A percentile compares a stretch with the other conserved stretches of the same genome.
phyloP scores from a whole-genome alignment of 2,888 invertebrate genomes.

The Drosophila colorata region DNA sequence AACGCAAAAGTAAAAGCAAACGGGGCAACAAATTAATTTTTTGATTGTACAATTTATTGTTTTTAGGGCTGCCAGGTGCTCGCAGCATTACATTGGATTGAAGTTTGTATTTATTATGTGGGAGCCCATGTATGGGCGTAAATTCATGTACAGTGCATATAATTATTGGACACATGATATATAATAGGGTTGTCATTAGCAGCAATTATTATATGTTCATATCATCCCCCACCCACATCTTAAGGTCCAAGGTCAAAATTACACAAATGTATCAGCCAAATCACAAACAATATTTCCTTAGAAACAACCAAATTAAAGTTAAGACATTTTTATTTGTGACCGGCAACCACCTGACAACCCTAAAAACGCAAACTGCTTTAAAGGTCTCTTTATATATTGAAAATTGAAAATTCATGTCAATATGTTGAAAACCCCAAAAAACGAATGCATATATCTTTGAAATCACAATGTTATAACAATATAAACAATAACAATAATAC shows the following conservation, averaged over 20 bases:
- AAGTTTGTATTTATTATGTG: background rate
- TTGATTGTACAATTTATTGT: conserved; percentile 62
- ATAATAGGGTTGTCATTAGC: conserved; percentile 53
- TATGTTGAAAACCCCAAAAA: conserved; percentile 3
- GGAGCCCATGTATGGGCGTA: background rate
- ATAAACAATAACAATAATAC: conserved; percentile 13
- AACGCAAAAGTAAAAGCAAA: conserved; percentile 38
- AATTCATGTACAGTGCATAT: background rate
- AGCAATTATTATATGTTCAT: background rate
- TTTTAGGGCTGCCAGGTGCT: conserved; percentile 62
- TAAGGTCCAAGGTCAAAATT: background rate
- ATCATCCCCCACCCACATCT: background rate
- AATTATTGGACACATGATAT: conserved; percentile 11
- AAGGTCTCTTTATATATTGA: conserved; percentile 7
- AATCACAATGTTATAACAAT: background rate
- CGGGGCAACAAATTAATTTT: conserved; percentile 48
- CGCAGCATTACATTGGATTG: conserved; percentile 1
- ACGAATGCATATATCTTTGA: background rate
- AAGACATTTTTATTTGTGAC: background rate
- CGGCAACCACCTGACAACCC: conserved; percentile 64
- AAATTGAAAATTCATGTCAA: conserved; percentile 11
- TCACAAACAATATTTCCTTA: background rate
- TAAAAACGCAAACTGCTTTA: conserved; percentile 33
- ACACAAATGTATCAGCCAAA: background rate
- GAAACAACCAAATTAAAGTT: background rate